phyloP scores from a whole-genome alignment of 1,140 invertebrate genomes.

The Ostrea edulis region DNA sequence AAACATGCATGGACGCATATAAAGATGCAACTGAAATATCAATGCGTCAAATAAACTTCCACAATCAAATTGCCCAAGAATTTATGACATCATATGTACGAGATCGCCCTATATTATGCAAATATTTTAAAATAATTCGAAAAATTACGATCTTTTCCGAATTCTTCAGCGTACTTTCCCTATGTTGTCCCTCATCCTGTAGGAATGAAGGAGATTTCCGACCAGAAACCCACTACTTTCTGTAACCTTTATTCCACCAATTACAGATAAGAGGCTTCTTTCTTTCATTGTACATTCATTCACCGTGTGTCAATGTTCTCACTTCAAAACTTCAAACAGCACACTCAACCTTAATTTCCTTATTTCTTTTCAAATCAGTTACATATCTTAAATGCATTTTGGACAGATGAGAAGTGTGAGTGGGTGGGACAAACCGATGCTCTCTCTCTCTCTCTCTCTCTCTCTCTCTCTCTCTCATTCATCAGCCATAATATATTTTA shows the following conservation, averaged over 20 bases:
- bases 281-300: neutral
- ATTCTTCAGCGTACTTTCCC: no score
- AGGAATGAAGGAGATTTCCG: neutral
- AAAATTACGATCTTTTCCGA: no score
- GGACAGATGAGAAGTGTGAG: no score
- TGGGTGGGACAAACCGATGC: neutral
- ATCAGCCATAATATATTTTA: neutral
- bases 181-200: no score
- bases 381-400: no score
- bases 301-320: neutral
- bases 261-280: neutral
- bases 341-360: neutral
- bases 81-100: neutral
- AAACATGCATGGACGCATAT: no score
- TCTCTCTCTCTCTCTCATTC: slow-evolving; percentile 65
- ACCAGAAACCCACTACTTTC: neutral
- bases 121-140: neutral
- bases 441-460: slow-evolving; percentile 51
- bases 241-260: neutral
- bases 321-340: neutral
- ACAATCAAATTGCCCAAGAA: neutral
- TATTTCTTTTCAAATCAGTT: no score
- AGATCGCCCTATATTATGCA: neutral
- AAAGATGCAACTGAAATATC: neutral
- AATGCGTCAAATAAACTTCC: neutral